Percentiles rank a stretch among this genome's conserved stretches.
Evolutionary conservation across 2,797 vertebrate species (phyloP).

Genomic region (Cirrhinus mrigala): DNA sequence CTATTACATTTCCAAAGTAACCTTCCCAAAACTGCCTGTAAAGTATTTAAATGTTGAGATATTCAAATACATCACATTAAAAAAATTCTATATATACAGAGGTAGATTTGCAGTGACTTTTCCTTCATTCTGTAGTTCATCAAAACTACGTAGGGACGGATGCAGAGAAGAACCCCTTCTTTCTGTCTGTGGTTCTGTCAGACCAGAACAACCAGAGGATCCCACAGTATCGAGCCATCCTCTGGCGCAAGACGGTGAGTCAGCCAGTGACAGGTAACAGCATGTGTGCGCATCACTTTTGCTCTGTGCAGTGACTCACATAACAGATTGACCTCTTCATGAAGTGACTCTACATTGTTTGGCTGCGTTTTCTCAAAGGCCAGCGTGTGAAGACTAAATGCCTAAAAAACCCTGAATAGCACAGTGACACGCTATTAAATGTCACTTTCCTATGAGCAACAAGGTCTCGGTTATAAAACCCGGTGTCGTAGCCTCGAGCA

Average conservation of each 20-base stretch:
- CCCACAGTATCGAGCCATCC: slow-evolving; percentile 96
- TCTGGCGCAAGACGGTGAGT: slow-evolving; percentile 97
- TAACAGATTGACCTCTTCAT: slow-evolving; percentile 16
- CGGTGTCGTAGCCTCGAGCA: slow-evolving; percentile 25
- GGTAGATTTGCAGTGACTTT: neutral
- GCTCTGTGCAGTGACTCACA: slow-evolving; percentile 22
- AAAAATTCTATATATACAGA: neutral
- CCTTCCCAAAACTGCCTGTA: neutral
- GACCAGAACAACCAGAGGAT: slow-evolving; percentile 97
- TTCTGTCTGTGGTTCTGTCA: slow-evolving; percentile 95
- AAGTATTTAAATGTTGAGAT: neutral
- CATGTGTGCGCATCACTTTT: slow-evolving; percentile 3
- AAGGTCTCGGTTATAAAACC: slow-evolving; percentile 22
- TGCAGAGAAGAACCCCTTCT: slow-evolving; percentile 96
- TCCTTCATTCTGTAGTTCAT: slow-evolving; percentile 83
- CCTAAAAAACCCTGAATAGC: slow-evolving; percentile 5
- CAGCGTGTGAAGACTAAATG: slow-evolving; percentile 10
- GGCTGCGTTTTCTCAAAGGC: slow-evolving; percentile 12
- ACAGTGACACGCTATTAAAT: slow-evolving; percentile 34
- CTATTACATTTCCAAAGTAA: too few species aligned
- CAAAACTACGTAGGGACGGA: slow-evolving; percentile 97
- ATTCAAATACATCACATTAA: neutral
- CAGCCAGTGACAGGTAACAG: slow-evolving; percentile 26
- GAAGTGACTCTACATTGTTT: slow-evolving; percentile 34
- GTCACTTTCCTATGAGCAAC: slow-evolving; percentile 26